A percentile compares a stretch with the other conserved stretches of the same genome.
Conservation (phyloP, 2,797 vertebrate genomes). For the Acanthurus lineatus region DNA sequence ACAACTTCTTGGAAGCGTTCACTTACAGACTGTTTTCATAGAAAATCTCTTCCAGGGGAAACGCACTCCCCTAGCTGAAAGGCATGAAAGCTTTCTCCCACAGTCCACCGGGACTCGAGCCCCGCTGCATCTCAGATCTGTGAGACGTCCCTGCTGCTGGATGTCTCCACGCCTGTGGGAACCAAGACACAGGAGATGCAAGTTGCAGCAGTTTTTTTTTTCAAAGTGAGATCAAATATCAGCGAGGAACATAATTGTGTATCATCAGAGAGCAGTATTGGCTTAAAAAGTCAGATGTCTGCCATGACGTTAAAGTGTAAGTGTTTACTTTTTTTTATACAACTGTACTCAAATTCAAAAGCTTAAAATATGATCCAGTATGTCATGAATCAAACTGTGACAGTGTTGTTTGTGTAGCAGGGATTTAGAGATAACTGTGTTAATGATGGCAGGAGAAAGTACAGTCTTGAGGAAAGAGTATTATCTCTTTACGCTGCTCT, state of each 20-base stretch:
- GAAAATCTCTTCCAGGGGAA: slow-evolving; percentile 34
- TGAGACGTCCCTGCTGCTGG: slow-evolving; percentile 19
- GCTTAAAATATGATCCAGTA: slow-evolving; percentile 21
- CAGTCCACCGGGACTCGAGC: slow-evolving; percentile 39
- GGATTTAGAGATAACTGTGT: slow-evolving; percentile 68
- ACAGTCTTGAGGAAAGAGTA: slow-evolving; percentile 69
- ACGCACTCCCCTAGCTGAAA: slow-evolving; percentile 20
- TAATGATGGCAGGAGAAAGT: slow-evolving; percentile 75
- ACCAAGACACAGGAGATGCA: slow-evolving; percentile 15
- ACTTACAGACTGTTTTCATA: slow-evolving; percentile 43
- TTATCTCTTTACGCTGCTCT: slow-evolving; percentile 76
- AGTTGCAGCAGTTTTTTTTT: slow-evolving; percentile 31
- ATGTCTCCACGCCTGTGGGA: slow-evolving; percentile 16
- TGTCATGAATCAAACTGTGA: slow-evolving; percentile 30
- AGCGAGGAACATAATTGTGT: slow-evolving; percentile 58
- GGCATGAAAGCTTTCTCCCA: slow-evolving; percentile 32
- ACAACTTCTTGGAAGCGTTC: slow-evolving; percentile 50
- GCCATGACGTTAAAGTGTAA: slow-evolving; percentile 37
- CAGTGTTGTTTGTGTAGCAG: slow-evolving; percentile 17
- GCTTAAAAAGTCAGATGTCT: slow-evolving; percentile 46
- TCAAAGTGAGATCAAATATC: slow-evolving; percentile 49
- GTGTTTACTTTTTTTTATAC: slow-evolving; percentile 3
- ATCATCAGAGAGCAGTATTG: slow-evolving; percentile 58
- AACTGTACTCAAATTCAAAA: slow-evolving; percentile 18
- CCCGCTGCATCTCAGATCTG: slow-evolving; percentile 3